Percentiles rank a stretch among this genome's conserved stretches.
Conservation (phyloP, 2,113 vertebrate species). For the Cryptomyrus ogoouensis region DNA sequence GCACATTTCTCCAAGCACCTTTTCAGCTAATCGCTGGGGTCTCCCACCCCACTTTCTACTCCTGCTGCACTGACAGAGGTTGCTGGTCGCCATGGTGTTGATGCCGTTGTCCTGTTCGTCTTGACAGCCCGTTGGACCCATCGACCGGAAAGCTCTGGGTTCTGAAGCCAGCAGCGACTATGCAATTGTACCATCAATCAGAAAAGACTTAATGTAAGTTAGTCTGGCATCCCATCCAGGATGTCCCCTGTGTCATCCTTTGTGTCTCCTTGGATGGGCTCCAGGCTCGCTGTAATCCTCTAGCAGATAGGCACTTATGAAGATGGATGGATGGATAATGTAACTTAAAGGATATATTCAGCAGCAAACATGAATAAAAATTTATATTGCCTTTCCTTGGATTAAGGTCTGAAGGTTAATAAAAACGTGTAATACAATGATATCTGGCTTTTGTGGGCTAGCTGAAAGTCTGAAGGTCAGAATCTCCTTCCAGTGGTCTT, state of each 20-base stretch:
- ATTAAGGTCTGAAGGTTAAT: neutral
- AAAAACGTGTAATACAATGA: neutral
- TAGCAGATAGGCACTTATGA: neutral
- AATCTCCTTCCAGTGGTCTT: neutral
- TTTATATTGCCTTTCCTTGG: neutral
- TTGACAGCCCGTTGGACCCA: neutral
- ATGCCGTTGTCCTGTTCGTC: neutral
- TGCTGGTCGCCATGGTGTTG: neutral
- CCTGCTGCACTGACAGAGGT: neutral
- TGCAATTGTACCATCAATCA: neutral
- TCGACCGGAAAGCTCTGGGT: neutral
- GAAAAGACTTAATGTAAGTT: neutral
- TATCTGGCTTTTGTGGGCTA: neutral
- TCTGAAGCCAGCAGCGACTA: neutral
- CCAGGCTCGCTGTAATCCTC: neutral
- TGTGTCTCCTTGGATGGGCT: neutral
- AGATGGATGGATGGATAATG: conserved; percentile 5
- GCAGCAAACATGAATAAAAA: neutral
- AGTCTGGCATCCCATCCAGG: neutral
- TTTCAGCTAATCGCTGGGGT: neutral
- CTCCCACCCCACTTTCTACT: neutral
- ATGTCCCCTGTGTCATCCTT: neutral
- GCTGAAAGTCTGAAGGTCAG: neutral
- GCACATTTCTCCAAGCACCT: neutral
- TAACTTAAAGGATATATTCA: conserved; percentile 2